phyloP scores from a whole-genome alignment of 2,113 vertebrate species.

The Zapornia atra region DNA sequence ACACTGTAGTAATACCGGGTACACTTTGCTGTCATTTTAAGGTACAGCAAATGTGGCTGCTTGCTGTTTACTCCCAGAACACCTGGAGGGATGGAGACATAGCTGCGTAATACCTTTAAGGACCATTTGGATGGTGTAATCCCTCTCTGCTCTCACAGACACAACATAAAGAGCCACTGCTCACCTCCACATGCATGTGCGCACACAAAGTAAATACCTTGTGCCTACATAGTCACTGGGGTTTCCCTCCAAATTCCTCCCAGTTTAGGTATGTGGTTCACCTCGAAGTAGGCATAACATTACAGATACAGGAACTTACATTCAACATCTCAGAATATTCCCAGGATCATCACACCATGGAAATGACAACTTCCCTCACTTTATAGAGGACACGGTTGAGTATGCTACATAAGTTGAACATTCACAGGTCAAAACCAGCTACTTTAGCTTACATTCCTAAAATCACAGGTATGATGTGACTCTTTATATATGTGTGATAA shows the following conservation, averaged over 20 bases:
- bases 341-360: not conserved
- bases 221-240: not conserved
- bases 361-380: not conserved
- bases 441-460: not conserved
- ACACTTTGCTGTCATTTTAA: not conserved
- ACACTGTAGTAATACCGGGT: not conserved
- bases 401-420: not conserved
- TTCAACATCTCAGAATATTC: not conserved
- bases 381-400: not conserved
- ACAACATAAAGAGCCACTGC: rapidly evolving
- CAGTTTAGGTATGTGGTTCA: not conserved
- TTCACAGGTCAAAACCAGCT: not conserved
- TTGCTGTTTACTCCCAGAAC: not conserved
- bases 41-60: not conserved
- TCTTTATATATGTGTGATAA: not conserved
- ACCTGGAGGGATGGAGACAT: not conserved
- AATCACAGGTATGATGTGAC: not conserved
- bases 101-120: not conserved
- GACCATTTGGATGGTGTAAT: not conserved
- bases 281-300: not conserved
- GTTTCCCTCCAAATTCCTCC: not conserved
- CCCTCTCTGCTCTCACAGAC: not conserved
- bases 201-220: not conserved
- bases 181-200: not conserved
- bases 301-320: not conserved